Evolutionary conservation across 1,140 invertebrate genomes (phyloP).

Genomic region (Dreissena rostriformis): DNA sequence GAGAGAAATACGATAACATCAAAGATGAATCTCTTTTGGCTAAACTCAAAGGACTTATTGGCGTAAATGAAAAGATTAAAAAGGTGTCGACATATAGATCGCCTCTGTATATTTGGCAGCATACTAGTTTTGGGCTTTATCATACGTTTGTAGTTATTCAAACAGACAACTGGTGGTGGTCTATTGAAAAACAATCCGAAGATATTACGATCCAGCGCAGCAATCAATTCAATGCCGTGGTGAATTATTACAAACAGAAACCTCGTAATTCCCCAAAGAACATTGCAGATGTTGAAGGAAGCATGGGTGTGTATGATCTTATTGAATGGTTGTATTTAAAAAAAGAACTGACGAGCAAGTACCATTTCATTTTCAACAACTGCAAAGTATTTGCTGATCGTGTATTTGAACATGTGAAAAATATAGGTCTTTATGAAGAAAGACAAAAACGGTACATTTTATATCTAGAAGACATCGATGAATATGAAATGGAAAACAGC

Average conservation of each 20-base stretch:
- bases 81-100: too few relatives aligned
- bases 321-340: slow-evolving; percentile 17
- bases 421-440: too few relatives aligned
- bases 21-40: neutral
- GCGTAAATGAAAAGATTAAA: slow-evolving; percentile 4
- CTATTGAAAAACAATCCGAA: slow-evolving; percentile 18
- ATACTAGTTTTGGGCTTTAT: too few relatives aligned
- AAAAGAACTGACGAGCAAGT: slow-evolving; percentile 16
- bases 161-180: slow-evolving; percentile 33
- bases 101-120: too few relatives aligned
- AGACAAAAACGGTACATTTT: too few relatives aligned
- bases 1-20: neutral
- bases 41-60: neutral
- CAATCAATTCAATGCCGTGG: neutral
- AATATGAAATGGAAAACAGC: too few relatives aligned
- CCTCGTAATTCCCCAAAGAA: neutral
- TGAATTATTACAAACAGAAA: neutral
- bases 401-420: neutral
- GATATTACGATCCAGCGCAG: slow-evolving; percentile 35
- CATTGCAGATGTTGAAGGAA: neutral
- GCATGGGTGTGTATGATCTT: neutral
- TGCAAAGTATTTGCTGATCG: slow-evolving; percentile 19
- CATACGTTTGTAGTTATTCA: slow-evolving; percentile 30
- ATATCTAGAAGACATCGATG: too few relatives aligned
- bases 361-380: neutral